Evolutionary conservation across 2,113 vertebrate genomes (phyloP), one percentile per base, ranked within the genome.

Genomic region (Semnornis frantzii): DNA sequence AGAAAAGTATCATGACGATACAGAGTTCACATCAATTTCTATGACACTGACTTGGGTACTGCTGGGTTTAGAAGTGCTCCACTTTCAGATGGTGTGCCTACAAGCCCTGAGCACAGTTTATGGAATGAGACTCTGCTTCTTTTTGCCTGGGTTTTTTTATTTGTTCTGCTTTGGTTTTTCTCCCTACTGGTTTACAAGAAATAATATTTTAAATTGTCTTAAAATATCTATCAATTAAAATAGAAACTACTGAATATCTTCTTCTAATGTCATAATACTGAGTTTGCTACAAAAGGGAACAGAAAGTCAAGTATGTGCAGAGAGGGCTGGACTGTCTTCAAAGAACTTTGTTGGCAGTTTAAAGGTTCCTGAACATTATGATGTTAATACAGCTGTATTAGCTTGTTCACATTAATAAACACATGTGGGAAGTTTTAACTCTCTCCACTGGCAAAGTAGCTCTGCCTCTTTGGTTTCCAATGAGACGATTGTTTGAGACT

Each of bases 351-450:
- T 62, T 91, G 89, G 85, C 85, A 90, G 76, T 52, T 59, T 48
- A 69, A 90, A 90, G 50, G 66, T 52, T 88, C 57, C 60, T 85
- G 65, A 92, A 85, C 33, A 23, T 54, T 42, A 79, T 62, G 48
- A 76, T 86, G 84, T 94, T 92, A 94, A 84, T 91, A 87, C 77
- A 86, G 81, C 84, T 94, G 86, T 80, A 73, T 86, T 65, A 82
- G 84, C 93, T 93, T 37, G 57, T 79, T 94, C 76, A 85, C 82
- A 54, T 82, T 90, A 94, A 93, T 79, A 92, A 85, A 76, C 76
- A 92, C 37, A 4, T 59, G 90, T 82, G 93, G 86, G 95, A 85
- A 92, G 90, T 82, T 93, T 88, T 52, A 92, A 48, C 77, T 50
- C 74, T 62, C 76, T 72, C 58, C 27, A 3, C 30, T 50, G 33